These are phyloP conservation scores for Melipona bicolor DNA, from an alignment of 2,888 invertebrate genomes.

Conservation along the genomic window DNA sequence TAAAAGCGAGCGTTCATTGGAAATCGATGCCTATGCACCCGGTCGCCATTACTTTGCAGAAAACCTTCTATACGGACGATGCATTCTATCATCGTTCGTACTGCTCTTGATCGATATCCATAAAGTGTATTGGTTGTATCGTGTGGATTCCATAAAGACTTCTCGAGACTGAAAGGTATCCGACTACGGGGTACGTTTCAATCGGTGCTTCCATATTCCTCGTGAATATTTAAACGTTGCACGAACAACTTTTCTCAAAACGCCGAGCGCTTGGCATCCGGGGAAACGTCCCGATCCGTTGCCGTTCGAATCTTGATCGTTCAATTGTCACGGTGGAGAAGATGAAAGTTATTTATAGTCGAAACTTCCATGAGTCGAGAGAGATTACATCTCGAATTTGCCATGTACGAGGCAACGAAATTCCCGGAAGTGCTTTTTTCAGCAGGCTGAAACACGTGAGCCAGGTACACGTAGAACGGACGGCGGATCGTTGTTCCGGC, in stretches of 20 bases:
- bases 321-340: background rate
- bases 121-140: slow-evolving; percentile 41
- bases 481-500: slow-evolving; percentile 23
- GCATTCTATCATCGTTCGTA: slow-evolving; percentile 51
- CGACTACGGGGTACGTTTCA: slow-evolving; percentile 28
- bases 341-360: background rate
- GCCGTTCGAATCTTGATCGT: background rate
- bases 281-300: background rate
- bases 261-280: background rate
- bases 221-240: slow-evolving; percentile 31
- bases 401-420: background rate
- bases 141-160: slow-evolving; percentile 27
- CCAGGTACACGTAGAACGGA: slow-evolving; percentile 16
- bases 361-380: no score
- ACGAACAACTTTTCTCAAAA: background rate
- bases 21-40: slow-evolving; percentile 61
- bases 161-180: slow-evolving; percentile 28
- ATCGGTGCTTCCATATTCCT: slow-evolving; percentile 28
- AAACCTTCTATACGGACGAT: slow-evolving; percentile 39
- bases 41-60: slow-evolving; percentile 43
- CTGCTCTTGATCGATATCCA: slow-evolving; percentile 50
- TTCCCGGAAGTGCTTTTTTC: background rate
- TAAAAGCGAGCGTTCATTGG: slow-evolving; percentile 60
- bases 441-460: background rate
- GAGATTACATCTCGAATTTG: background rate